A percentile compares a stretch with the other conserved stretches of the same genome.
These are phyloP conservation scores for Eubasilissa regina DNA, from an alignment of 1,140 invertebrate genomes.

Conservation along the genomic window DNA sequence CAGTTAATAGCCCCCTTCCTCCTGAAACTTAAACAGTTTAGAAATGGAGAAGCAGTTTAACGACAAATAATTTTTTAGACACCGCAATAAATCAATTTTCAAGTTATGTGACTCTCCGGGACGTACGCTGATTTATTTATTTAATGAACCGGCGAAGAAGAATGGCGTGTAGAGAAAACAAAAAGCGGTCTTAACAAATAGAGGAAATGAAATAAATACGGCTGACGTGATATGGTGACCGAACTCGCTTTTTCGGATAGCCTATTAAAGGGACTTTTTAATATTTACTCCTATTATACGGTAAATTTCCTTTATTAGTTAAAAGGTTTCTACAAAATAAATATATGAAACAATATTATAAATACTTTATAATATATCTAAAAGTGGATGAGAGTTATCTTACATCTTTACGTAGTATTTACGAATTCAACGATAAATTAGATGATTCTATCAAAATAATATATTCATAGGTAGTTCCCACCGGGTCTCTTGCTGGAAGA, in stretches of 20 bases:
- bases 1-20: constrained; percentile 42
- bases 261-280: background rate
- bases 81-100: constrained; percentile 41
- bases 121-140: constrained; percentile 23
- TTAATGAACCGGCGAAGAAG: constrained; percentile 27
- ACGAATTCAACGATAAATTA: too few species aligned
- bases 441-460: too few species aligned
- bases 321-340: too few species aligned
- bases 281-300: too few species aligned
- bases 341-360: too few species aligned
- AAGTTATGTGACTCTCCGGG: constrained; percentile 27
- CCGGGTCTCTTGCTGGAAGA: too few species aligned
- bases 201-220: constrained; percentile 6
- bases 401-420: too few species aligned
- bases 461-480: too few species aligned
- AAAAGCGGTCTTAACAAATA: background rate
- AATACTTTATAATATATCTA: too few species aligned
- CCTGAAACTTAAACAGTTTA: constrained; percentile 11
- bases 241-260: background rate
- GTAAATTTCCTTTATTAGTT: too few species aligned
- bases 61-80: constrained; percentile 45
- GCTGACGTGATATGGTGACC: background rate
- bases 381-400: too few species aligned
- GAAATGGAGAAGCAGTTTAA: constrained; percentile 43
- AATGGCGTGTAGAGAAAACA: background rate